phyloP scores from a whole-genome alignment of 2,888 invertebrate genomes.

The Chalcosyrphus nemorum region DNA sequence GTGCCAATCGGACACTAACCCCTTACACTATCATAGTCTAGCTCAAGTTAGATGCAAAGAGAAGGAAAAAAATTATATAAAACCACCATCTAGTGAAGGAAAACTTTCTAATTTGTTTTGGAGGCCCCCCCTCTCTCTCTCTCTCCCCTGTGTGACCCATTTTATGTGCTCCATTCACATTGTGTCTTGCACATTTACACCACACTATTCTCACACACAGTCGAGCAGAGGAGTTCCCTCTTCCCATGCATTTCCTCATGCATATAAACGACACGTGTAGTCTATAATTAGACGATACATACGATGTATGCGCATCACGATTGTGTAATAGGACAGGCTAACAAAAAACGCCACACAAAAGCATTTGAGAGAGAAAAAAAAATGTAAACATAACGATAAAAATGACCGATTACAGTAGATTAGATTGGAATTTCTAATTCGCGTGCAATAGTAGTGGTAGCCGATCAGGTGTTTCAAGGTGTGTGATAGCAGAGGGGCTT shows the following conservation, averaged over 20 bases:
- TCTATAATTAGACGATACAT: conserved; percentile 44
- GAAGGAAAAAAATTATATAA: conserved; percentile 1
- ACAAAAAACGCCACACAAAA: not conserved
- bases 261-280: conserved; percentile 48
- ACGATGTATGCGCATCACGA: conserved; percentile 20
- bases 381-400: conserved; percentile 40
- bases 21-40: not conserved
- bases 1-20: conserved; percentile 2
- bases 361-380: conserved; percentile 1
- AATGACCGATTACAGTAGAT: conserved; percentile 37
- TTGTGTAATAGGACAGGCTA: conserved; percentile 27
- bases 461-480: conserved; percentile 21
- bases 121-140: not conserved
- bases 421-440: conserved; percentile 13
- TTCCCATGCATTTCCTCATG: conserved; percentile 1
- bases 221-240: conserved; percentile 2
- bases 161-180: conserved; percentile 52
- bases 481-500: conserved; percentile 10
- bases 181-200: conserved; percentile 22
- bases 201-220: no score
- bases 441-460: not conserved
- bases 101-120: conserved; percentile 59
- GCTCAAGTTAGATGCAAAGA: conserved; percentile 10
- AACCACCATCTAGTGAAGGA: conserved; percentile 17
- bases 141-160: conserved; percentile 34